These are phyloP conservation scores for Ametastegia equiseti DNA, from an alignment of 2,888 invertebrate species.

Conservation along the genomic window DNA sequence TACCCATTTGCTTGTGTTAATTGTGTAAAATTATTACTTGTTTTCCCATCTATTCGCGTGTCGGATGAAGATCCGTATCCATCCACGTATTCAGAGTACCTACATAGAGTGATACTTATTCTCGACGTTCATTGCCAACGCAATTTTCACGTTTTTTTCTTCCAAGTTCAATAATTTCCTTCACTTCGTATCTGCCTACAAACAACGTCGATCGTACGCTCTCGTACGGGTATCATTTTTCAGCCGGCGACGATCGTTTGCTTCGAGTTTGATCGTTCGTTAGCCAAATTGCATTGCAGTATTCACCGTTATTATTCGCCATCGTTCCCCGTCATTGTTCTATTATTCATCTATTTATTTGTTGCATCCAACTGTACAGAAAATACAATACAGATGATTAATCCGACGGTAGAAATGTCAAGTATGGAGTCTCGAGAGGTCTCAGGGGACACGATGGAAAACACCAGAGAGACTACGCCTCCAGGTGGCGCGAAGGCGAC, in stretches of 20 bases:
- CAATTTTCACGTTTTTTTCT: no score
- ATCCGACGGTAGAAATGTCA: conserved; percentile 32
- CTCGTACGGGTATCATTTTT: no score
- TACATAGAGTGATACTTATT: no score
- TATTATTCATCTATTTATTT: background rate
- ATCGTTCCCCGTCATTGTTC: background rate
- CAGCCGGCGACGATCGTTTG: no score
- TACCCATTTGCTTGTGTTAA: background rate
- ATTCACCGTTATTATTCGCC: no score
- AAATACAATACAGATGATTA: background rate
- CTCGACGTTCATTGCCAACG: no score
- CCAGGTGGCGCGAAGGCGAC: background rate
- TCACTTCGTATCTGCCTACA: no score
- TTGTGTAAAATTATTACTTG: background rate
- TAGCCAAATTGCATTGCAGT: background rate
- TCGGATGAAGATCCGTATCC: background rate
- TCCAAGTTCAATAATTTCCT: no score
- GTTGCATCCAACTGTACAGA: background rate
- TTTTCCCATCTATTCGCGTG: background rate
- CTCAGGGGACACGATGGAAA: background rate
- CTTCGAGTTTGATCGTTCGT: background rate
- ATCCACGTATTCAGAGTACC: no score
- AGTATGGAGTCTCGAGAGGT: background rate
- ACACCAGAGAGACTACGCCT: background rate
- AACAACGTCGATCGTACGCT: no score